Percentiles rank a stretch among this genome's conserved stretches.
Evolutionary conservation across 2,113 vertebrate species (phyloP).

Genomic region (Gulo gulo): DNA sequence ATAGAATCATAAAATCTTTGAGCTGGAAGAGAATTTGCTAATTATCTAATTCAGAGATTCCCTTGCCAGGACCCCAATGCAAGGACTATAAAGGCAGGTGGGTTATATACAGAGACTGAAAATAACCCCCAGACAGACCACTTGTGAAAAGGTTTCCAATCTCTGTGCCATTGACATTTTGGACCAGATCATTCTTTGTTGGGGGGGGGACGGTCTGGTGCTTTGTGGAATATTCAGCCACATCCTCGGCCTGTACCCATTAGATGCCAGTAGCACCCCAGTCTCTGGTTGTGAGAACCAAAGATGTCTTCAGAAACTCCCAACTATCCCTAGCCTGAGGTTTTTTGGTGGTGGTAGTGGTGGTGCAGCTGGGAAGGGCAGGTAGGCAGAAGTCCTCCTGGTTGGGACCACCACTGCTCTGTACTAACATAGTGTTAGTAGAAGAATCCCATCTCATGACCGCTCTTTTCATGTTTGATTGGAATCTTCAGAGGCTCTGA

Average conservation of each 20-base stretch:
- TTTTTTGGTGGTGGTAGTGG: not conserved
- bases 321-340: not conserved
- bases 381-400: not conserved
- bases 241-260: not conserved
- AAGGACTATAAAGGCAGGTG: not conserved
- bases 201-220: not conserved
- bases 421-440: not conserved
- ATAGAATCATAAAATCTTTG: not conserved
- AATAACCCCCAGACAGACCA: not conserved
- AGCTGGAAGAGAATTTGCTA: not conserved
- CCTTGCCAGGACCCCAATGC: not conserved
- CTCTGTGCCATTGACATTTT: not conserved
- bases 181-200: not conserved
- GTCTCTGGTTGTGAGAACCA: not conserved
- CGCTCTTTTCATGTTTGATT: not conserved
- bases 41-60: not conserved
- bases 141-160: not conserved
- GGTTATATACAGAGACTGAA: not conserved
- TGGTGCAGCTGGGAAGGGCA: rapidly evolving
- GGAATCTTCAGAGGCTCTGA: not conserved
- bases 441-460: not conserved
- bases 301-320: not conserved
- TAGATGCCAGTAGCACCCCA: not conserved
- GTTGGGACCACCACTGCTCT: not conserved
- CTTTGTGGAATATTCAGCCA: not conserved